Base-by-base conservation (phyloP, 2,888 invertebrate species). In the Chalcis sispes region DNA sequence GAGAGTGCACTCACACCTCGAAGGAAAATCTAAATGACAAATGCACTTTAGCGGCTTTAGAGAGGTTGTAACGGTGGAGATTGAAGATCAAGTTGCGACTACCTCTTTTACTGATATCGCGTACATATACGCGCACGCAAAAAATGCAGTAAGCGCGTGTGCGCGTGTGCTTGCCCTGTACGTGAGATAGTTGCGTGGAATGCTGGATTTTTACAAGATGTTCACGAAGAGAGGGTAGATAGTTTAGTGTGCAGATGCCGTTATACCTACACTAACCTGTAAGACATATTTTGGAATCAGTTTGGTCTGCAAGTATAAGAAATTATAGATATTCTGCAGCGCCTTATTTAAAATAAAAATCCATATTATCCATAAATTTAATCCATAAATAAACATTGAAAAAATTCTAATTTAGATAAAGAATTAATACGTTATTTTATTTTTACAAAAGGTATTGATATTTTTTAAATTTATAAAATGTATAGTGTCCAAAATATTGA, bases 231-330 rank as follows among this genome's bases (percentile, higher is more conserved):
- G 23, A 50, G 23, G 50, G 18, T 5, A 50, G 50, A 50, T 23
- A 20, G 1, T 32, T 18, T 32, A 13, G 46, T 46, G 20, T 18
- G 23, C 20, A 15, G 18, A 48, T 36, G 25, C 50, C 52, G 54
- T 40, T 66, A 52, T 29, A 40, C 42, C 66, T 56, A 67, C n/a
- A 13, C 42, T 15, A 42, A 52, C 23, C 65, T 65, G 36, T 10
- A 48, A 4, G 8, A 40, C 7, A 10, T 32, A 23, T 65, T 23
- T 52, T 20, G 27, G 8, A 48, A 23, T 32, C 10, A 36, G 36
- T 36, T 36, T 36, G 10, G 36, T 4, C 10, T n/a, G n/a, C n/a
- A n/a, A n/a, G n/a, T n/a, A n/a, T n/a, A n/a, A n/a, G n/a, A n/a
- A n/a, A n/a, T n/a, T n/a, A n/a, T n/a, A n/a, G n/a, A n/a, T n/a